Evolutionary conservation across 2,888 invertebrate species (phyloP).

Genomic region (Neoscelio sp.): DNA sequence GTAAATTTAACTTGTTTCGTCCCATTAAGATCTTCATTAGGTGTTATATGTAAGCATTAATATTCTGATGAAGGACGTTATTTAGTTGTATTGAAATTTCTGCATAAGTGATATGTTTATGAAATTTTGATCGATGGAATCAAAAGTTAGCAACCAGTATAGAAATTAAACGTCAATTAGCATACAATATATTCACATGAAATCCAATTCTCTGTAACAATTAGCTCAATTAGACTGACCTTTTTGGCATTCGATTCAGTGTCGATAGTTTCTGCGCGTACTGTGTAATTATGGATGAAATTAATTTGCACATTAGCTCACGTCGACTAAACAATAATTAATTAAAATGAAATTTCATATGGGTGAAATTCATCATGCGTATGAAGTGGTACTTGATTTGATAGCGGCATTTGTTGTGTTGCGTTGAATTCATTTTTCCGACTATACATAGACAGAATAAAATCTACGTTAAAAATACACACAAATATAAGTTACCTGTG

Average conservation of each 20-base stretch:
- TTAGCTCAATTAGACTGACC: constrained; percentile 27
- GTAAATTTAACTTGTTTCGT: too few relatives aligned
- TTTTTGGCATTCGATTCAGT: constrained; percentile 13
- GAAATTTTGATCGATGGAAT: constrained; percentile 6
- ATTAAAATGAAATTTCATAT: constrained; percentile 2
- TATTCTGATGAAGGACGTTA: too few relatives aligned
- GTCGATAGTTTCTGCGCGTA: constrained; percentile 1
- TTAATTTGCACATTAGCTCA: constrained; percentile 3
- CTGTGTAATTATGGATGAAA: constrained; percentile 2
- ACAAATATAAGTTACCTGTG: constrained; percentile 20
- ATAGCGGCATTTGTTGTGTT: neutral
- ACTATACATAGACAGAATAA: constrained; percentile 8
- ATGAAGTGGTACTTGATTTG: neutral
- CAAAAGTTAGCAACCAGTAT: constrained; percentile 4
- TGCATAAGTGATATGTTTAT: too few relatives aligned
- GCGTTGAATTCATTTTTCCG: constrained; percentile 5
- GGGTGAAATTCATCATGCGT: neutral
- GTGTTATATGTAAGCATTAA: too few relatives aligned
- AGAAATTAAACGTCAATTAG: constrained; percentile 12
- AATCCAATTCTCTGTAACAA: constrained; percentile 23
- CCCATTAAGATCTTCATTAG: too few relatives aligned
- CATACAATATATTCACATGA: constrained; percentile 22
- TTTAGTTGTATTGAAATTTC: too few relatives aligned
- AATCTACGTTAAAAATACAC: constrained; percentile 11
- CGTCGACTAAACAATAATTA: constrained; percentile 16